phyloP scores from a whole-genome alignment of 1,140 invertebrate species.

The Orchesella cincta region DNA sequence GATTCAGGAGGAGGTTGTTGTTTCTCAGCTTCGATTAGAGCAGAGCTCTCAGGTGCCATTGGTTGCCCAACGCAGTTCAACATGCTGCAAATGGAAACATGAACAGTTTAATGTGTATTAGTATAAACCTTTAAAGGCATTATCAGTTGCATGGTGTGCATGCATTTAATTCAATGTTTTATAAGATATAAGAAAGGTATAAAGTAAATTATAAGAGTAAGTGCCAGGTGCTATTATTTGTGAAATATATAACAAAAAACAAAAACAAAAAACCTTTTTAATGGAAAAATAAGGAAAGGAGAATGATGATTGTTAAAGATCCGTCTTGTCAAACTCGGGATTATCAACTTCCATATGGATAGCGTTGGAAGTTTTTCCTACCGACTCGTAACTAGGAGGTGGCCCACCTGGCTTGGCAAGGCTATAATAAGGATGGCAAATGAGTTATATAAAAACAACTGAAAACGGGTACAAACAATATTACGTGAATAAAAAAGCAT shows the following conservation, averaged over 20 bases:
- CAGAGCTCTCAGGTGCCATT: slow-evolving; percentile 69
- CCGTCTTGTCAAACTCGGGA: slow-evolving; percentile 22
- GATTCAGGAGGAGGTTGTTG: slow-evolving; percentile 69
- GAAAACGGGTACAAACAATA: background rate
- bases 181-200: background rate
- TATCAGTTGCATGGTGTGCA: too few species aligned
- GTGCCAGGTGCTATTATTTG: background rate
- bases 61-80: slow-evolving; percentile 80
- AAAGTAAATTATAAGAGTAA: background rate
- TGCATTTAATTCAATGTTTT: too few species aligned
- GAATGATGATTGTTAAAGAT: slow-evolving; percentile 7
- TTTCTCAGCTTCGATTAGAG: slow-evolving; percentile 75
- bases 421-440: background rate
- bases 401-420: background rate
- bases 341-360: slow-evolving; percentile 20
- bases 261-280: slow-evolving; percentile 14
- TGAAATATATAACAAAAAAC: background rate
- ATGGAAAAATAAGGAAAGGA: background rate
- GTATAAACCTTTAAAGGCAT: too few species aligned
- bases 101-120: slow-evolving; percentile 26
- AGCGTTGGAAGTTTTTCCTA: slow-evolving; percentile 8
- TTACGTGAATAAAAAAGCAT: background rate
- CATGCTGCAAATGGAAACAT: slow-evolving; percentile 66
- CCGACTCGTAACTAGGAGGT: slow-evolving; percentile 7
- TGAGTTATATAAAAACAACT: background rate